phyloP scores from a whole-genome alignment of 2,113 vertebrate genomes.

The Octodon degus region DNA sequence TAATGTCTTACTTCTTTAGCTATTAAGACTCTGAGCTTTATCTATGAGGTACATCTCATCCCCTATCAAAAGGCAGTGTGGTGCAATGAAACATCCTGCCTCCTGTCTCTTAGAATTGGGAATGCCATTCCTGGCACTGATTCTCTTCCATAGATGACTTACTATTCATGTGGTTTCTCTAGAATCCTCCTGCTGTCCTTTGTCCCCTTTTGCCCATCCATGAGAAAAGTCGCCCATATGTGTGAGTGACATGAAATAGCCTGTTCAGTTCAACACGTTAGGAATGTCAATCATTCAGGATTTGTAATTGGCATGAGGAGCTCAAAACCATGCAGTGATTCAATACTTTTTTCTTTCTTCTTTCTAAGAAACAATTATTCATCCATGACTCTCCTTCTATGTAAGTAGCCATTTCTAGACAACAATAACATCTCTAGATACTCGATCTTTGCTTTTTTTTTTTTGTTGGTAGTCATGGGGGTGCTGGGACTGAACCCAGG shows the following conservation, averaged over 20 bases:
- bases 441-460: neutral
- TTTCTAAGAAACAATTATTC: neutral
- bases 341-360: neutral
- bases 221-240: neutral
- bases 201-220: neutral
- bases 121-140: neutral
- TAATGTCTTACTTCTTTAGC: neutral
- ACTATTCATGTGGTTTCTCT: neutral
- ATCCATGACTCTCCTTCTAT: constrained; percentile 1
- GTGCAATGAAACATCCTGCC: neutral
- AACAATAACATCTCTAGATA: constrained; percentile 17
- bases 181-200: constrained; percentile 3
- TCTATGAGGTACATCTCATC: neutral
- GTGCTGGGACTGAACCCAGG: neutral
- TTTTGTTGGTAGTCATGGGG: neutral
- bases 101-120: constrained; percentile 22
- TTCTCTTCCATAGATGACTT: neutral
- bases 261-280: neutral
- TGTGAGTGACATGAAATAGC: neutral
- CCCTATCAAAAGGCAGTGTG: neutral
- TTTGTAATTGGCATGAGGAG: neutral
- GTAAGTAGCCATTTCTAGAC: constrained; percentile 3
- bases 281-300: neutral
- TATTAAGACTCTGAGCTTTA: constrained; percentile 21
- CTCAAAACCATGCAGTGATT: constrained; percentile 25